phyloP scores from a whole-genome alignment of 2,797 vertebrate species.

The Gorsachius magnificus region DNA sequence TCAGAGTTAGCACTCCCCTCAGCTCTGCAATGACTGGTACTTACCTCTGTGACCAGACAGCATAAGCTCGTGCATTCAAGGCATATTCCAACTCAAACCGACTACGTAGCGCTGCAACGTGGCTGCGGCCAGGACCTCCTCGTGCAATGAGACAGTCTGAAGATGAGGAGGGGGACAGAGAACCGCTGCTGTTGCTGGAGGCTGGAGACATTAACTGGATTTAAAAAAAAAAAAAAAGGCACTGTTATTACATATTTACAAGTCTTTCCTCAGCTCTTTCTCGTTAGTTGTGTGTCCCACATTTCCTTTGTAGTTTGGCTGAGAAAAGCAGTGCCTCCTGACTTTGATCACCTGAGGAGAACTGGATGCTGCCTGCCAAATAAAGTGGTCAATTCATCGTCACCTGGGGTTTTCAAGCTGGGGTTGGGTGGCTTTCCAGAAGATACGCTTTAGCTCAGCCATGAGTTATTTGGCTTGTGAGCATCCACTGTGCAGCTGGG shows the following conservation, averaged over 20 bases:
- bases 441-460: background rate
- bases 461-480: background rate
- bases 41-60: slow-evolving; percentile 86
- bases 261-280: background rate
- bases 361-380: background rate
- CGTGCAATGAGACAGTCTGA: slow-evolving; percentile 85
- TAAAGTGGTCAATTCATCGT: background rate
- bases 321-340: background rate
- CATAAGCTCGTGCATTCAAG: slow-evolving; percentile 83
- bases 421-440: background rate
- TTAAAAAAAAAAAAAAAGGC: background rate
- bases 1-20: fast-evolving
- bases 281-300: fast-evolving
- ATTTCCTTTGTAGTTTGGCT: background rate
- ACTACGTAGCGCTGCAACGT: slow-evolving; percentile 87
- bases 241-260: background rate
- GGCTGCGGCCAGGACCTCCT: slow-evolving; percentile 87
- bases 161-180: slow-evolving; percentile 91
- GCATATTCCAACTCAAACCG: slow-evolving; percentile 93
- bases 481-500: background rate
- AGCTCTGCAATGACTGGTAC: background rate
- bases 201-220: slow-evolving; percentile 91
- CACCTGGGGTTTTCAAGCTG: no score
- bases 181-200: slow-evolving; percentile 95
- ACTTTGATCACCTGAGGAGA: background rate